Percentiles rank a stretch among this genome's conserved stretches.
These are phyloP conservation scores for Nomada flava DNA, from an alignment of 2,888 invertebrate species.

Conservation along the genomic window DNA sequence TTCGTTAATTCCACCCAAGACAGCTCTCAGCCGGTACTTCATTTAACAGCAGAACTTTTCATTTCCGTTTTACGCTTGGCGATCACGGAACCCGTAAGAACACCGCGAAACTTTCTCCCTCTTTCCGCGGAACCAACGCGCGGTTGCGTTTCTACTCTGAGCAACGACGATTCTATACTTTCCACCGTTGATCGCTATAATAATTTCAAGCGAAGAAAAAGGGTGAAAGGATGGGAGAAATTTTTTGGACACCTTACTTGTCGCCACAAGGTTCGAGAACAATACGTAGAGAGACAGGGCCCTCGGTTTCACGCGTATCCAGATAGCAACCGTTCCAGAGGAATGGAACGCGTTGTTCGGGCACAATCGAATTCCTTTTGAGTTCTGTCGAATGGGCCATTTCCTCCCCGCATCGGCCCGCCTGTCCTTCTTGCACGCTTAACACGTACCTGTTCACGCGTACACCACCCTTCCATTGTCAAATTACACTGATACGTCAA, in stretches of 20 bases:
- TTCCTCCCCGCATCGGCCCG: slow-evolving; percentile 31
- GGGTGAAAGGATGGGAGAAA: background rate
- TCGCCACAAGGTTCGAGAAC: slow-evolving; percentile 44
- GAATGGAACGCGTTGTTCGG: slow-evolving; percentile 61
- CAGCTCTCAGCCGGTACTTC: slow-evolving; percentile 6
- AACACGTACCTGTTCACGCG: background rate
- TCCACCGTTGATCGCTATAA: background rate
- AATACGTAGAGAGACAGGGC: slow-evolving; percentile 26
- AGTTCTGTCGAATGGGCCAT: slow-evolving; percentile 55
- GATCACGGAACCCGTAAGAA: slow-evolving; percentile 22
- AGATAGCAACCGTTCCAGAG: slow-evolving; percentile 56
- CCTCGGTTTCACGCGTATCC: slow-evolving; percentile 60
- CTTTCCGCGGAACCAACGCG: slow-evolving; percentile 4
- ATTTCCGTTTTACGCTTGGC: slow-evolving; percentile 20
- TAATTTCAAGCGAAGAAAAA: background rate
- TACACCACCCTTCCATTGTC: slow-evolving; percentile 19
- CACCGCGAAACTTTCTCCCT: slow-evolving; percentile 31
- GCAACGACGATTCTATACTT: background rate
- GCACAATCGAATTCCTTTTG: slow-evolving; percentile 65
- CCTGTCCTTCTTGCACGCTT: slow-evolving; percentile 3
- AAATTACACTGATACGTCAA: slow-evolving; percentile 40
- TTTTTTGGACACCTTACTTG: slow-evolving; percentile 22
- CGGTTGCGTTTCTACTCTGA: slow-evolving; percentile 5
- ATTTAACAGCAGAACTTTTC: slow-evolving; percentile 40
- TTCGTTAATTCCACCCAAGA: slow-evolving; percentile 31